Conservation (phyloP, 2,888 invertebrate genomes). For the Phortica magna region DNA sequence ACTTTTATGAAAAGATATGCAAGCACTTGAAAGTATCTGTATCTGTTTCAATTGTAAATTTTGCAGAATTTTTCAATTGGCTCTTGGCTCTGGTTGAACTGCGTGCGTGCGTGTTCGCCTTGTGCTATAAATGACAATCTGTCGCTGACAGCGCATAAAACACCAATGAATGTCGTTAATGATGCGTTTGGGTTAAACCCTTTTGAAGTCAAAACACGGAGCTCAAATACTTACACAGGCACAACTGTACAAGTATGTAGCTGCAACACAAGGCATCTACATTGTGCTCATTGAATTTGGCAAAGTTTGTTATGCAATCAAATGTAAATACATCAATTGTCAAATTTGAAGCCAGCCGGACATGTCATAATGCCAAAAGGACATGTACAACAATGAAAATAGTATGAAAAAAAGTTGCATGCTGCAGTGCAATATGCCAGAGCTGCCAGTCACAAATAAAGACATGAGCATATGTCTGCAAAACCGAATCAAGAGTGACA, state of each 20-base stretch:
- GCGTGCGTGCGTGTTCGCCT: background rate
- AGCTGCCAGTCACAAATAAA: conserved; percentile 27
- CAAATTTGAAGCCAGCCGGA: conserved; percentile 13
- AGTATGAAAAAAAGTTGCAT: conserved; percentile 29
- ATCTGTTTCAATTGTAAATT: conserved; percentile 20
- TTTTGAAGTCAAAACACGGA: conserved; percentile 2
- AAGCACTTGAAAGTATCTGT: background rate
- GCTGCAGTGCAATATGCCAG: conserved; percentile 31
- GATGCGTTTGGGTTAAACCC: conserved; percentile 1
- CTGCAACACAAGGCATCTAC: background rate
- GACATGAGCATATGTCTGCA: conserved; percentile 12
- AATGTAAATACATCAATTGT: conserved; percentile 28
- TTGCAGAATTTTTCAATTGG: conserved; percentile 12
- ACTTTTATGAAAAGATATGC: background rate
- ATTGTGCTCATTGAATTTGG: background rate
- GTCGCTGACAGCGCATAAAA: conserved; percentile 24
- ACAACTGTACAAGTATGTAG: background rate
- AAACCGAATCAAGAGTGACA: background rate
- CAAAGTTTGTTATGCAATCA: conserved; percentile 32
- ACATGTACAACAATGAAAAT: conserved; percentile 4
- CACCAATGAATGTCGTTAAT: background rate
- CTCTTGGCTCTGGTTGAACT: background rate
- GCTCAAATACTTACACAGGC: background rate
- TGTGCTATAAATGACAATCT: background rate
- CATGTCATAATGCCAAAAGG: background rate